Percentiles rank a stretch among this genome's conserved stretches.
phyloP scores from a whole-genome alignment of 2,888 invertebrate genomes.

The Creontiades dilutus region DNA sequence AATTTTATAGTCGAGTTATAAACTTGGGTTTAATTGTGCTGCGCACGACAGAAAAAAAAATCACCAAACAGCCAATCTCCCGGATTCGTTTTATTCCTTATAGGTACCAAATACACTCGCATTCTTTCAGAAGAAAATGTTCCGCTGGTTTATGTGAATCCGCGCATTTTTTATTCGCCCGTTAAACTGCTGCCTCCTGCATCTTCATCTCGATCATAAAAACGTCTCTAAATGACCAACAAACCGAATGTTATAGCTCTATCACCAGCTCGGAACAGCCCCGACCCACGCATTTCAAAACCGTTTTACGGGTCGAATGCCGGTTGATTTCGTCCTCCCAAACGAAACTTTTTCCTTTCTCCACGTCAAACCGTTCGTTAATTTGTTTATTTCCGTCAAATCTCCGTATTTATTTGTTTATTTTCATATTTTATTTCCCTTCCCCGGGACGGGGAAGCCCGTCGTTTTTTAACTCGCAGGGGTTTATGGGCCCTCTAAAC shows the following conservation, averaged over 20 bases:
- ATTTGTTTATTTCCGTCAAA: constrained; percentile 37
- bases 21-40: not conserved
- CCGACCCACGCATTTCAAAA: constrained; percentile 6
- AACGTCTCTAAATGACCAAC: constrained; percentile 15
- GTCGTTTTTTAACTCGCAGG: not conserved
- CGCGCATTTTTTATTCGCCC: constrained; percentile 8
- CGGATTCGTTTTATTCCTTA: not conserved
- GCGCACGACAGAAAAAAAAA: not conserved
- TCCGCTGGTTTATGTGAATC: constrained; percentile 26
- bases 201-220: constrained; percentile 3
- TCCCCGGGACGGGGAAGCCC: not conserved
- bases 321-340: not conserved
- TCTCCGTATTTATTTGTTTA: constrained; percentile 22
- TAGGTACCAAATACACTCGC: not conserved
- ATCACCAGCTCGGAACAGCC: not conserved
- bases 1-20: not conserved
- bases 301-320: constrained; percentile 23
- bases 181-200: constrained; percentile 10
- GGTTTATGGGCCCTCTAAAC: not conserved
- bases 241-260: constrained; percentile 20
- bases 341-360: not conserved
- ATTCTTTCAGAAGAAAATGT: not conserved
- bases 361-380: constrained; percentile 1
- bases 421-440: constrained; percentile 10
- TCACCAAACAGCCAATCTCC: not conserved